A percentile compares a stretch with the other conserved stretches of the same genome.
Evolutionary conservation across 2,888 invertebrate species (phyloP).

Genomic region (Cheilosia soror): DNA sequence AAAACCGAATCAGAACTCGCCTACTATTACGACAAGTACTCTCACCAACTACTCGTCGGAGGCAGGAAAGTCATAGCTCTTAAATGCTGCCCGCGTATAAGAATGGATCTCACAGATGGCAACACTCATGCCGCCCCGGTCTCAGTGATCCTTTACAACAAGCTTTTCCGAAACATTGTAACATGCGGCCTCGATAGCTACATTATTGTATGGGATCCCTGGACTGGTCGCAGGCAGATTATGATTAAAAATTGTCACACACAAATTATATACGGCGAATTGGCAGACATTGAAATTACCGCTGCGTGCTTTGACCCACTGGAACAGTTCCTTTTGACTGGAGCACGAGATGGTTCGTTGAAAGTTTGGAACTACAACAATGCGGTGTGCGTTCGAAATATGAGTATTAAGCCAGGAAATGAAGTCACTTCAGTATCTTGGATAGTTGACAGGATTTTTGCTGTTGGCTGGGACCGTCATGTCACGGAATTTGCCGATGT

Average conservation of each 20-base stretch:
- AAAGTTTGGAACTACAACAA: constrained; percentile 94
- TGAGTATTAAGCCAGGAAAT: constrained; percentile 87
- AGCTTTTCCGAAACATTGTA: constrained; percentile 89
- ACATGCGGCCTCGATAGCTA: constrained; percentile 92
- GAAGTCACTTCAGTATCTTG: constrained; percentile 86
- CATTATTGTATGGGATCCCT: constrained; percentile 93
- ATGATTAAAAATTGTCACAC: constrained; percentile 90
- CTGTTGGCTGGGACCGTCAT: constrained; percentile 91
- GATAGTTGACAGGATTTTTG: constrained; percentile 88
- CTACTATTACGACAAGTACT: constrained; percentile 87
- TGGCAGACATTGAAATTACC: constrained; percentile 82
- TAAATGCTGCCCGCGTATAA: constrained; percentile 87
- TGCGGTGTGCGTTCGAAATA: constrained; percentile 88
- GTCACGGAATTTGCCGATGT: constrained; percentile 88
- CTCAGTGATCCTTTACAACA: constrained; percentile 90
- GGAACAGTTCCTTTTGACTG: constrained; percentile 89
- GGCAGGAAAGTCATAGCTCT: constrained; percentile 87
- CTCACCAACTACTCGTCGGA: constrained; percentile 88
- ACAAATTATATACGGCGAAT: constrained; percentile 87
- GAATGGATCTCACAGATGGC: constrained; percentile 89
- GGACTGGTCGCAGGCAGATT: constrained; percentile 87
- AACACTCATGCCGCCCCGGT: constrained; percentile 89
- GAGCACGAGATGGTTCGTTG: constrained; percentile 90
- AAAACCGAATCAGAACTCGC: constrained; percentile 86
- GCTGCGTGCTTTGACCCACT: constrained; percentile 87